Conservation (phyloP, 2,888 invertebrate species). For the Habroteleia sp. region DNA sequence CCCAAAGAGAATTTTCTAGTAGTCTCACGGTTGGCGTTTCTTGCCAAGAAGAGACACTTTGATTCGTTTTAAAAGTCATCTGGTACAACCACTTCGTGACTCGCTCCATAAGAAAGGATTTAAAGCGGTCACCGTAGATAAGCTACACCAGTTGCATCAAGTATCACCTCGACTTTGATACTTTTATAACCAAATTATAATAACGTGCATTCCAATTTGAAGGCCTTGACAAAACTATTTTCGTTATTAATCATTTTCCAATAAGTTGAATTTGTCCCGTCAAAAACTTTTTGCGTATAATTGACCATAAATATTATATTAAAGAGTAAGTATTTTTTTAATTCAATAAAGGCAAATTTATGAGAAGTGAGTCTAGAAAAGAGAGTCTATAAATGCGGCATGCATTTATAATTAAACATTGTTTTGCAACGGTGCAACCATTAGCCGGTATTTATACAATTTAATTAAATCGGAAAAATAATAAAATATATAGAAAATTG, state of each 20-base stretch:
- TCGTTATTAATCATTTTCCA: neutral
- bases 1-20: conserved; percentile 80
- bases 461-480: too few relatives aligned
- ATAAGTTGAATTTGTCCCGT: too few relatives aligned
- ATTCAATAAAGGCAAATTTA: too few relatives aligned
- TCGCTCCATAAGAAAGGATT: conserved; percentile 69
- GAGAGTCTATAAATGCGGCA: too few relatives aligned
- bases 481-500: too few relatives aligned
- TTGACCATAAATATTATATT: too few relatives aligned
- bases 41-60: conserved; percentile 75
- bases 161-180: conserved; percentile 63
- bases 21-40: conserved; percentile 66
- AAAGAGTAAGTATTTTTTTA: too few relatives aligned
- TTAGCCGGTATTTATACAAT: too few relatives aligned
- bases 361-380: too few relatives aligned
- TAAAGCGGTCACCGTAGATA: conserved; percentile 68
- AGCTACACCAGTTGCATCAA: conserved; percentile 72
- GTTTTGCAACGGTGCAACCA: too few relatives aligned
- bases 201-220: conserved; percentile 13
- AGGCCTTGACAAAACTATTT: neutral
- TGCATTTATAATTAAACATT: too few relatives aligned
- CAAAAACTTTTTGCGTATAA: too few relatives aligned
- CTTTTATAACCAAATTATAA: conserved; percentile 41
- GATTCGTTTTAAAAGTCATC: conserved; percentile 76
- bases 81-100: conserved; percentile 63